These are phyloP conservation scores for Watsonalla cultraria DNA, from an alignment of 2,888 invertebrate species.

Conservation along the genomic window DNA sequence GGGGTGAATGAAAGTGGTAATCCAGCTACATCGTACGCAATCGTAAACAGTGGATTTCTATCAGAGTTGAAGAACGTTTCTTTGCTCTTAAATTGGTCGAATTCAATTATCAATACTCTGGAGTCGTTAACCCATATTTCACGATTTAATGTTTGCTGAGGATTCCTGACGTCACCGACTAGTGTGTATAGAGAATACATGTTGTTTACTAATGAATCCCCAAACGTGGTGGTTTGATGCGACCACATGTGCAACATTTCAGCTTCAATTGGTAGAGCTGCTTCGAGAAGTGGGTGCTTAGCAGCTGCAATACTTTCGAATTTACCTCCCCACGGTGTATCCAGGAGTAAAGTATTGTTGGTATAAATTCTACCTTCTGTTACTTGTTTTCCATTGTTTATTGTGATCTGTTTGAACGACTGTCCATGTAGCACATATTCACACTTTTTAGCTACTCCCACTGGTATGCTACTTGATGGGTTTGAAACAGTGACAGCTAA, in stretches of 20 bases:
- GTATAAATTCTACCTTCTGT: conserved; percentile 87
- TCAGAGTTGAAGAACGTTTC: conserved; percentile 94
- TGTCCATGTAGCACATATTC: conserved; percentile 82
- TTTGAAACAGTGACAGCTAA: conserved; percentile 85
- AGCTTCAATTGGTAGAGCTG: conserved; percentile 91
- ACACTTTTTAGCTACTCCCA: conserved; percentile 76
- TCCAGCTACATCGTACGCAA: conserved; percentile 93
- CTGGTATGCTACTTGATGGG: conserved; percentile 70
- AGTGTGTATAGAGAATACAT: conserved; percentile 91
- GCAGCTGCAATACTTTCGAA: conserved; percentile 88
- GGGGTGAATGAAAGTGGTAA: conserved; percentile 92
- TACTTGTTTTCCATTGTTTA: conserved; percentile 84
- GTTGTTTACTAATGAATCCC: conserved; percentile 84
- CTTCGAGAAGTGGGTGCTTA: conserved; percentile 89
- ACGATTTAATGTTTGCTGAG: conserved; percentile 89
- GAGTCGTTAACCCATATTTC: conserved; percentile 95
- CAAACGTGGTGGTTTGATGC: conserved; percentile 87
- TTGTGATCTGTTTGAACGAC: conserved; percentile 82
- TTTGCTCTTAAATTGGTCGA: conserved; percentile 92
- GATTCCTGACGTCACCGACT: conserved; percentile 91
- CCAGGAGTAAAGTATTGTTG: conserved; percentile 88
- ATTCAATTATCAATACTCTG: conserved; percentile 93
- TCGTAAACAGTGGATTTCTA: conserved; percentile 88
- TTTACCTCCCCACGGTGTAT: conserved; percentile 85
- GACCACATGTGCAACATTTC: conserved; percentile 95